A percentile compares a stretch with the other conserved stretches of the same genome.
Evolutionary conservation across 2,113 vertebrate genomes (phyloP).

Genomic region (Origma solitaria): DNA sequence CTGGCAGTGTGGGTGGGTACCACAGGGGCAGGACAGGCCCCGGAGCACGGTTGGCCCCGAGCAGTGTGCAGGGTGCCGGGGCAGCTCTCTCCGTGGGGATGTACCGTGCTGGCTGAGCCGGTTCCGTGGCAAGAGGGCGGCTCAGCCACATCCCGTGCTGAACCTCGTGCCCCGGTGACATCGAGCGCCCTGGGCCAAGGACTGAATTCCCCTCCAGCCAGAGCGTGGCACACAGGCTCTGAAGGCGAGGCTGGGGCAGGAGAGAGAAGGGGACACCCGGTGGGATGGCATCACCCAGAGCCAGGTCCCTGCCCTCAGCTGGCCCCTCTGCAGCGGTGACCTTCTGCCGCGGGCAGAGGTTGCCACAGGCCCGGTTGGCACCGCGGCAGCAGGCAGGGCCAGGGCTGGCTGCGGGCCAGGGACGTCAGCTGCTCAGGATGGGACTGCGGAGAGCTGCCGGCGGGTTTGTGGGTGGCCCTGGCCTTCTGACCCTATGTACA

Average conservation of each 20-base stretch:
- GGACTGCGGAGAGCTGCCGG: not conserved
- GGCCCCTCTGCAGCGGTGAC: not conserved
- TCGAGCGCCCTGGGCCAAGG: fast-evolving
- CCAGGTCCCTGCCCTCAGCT: not conserved
- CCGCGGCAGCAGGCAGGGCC: not conserved
- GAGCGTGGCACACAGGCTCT: fast-evolving
- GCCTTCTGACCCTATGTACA: constrained; percentile 38
- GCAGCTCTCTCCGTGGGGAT: not conserved
- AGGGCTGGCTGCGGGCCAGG: not conserved
- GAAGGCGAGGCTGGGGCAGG: not conserved
- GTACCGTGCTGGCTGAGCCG: fast-evolving
- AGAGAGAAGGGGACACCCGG: not conserved
- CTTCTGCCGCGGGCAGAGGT: constrained; percentile 17
- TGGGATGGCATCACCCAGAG: not conserved
- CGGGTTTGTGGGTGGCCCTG: not conserved
- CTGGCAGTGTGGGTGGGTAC: fast-evolving
- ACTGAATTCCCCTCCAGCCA: not conserved
- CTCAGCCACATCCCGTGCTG: not conserved
- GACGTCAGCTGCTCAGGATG: constrained; percentile 21
- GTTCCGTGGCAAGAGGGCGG: not conserved
- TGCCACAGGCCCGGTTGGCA: not conserved
- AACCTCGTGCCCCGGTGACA: not conserved
- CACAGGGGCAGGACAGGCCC: not conserved
- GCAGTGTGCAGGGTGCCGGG: not conserved
- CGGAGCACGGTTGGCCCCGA: not conserved